Evolutionary conservation across 2,113 vertebrate genomes (phyloP), one percentile per base, ranked within the genome.

Genomic region (Naja naja): DNA sequence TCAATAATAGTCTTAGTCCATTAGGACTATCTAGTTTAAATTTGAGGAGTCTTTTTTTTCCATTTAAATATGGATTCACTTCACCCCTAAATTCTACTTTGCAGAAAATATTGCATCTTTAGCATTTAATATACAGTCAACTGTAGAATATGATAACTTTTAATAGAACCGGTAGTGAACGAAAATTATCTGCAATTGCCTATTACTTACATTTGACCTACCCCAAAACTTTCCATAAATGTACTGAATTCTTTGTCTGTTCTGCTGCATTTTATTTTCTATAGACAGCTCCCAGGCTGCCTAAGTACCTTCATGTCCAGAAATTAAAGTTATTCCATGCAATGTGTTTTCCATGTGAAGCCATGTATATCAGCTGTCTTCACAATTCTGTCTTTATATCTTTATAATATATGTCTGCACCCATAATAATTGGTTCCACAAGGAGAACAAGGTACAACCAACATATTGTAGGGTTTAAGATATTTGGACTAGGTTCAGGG

Each of bases 51-150:
- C 81, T 94, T 92, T 47, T 47, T 95, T 25, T 94, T n/a, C 23
- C 91, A 27, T 54, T 91, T 93, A 93, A 94, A 53, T 52, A 20
- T 91, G 58, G 93, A 60, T 90, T 85, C 20, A 47, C 91, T 25
- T n/a, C 94, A 20, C 89, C 7, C n/a, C 25, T 27, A 30, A 58
- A 23, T 23, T 90, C 30, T 45, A 55, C 86, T 94, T 87, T 96
- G 85, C 22, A 55, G 43, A 93, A 92, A 52, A 74, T 11, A 96
- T 91, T 93, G 92, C 87, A 92, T 45, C 95, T 94, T 96, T 96
- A 95, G 90, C 85, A 94, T 96, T 95, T 95, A 55, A 88, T 96
- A 92, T 93, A 94, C 95, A 94, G 96, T 95, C 90, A 27, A 7
- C 43, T 45, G 45, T 89, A 25, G 54, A 86, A 89, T 58, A 23